These are phyloP conservation scores for Dilophus febrilis DNA, from an alignment of 2,888 invertebrate genomes.

Conservation along the genomic window DNA sequence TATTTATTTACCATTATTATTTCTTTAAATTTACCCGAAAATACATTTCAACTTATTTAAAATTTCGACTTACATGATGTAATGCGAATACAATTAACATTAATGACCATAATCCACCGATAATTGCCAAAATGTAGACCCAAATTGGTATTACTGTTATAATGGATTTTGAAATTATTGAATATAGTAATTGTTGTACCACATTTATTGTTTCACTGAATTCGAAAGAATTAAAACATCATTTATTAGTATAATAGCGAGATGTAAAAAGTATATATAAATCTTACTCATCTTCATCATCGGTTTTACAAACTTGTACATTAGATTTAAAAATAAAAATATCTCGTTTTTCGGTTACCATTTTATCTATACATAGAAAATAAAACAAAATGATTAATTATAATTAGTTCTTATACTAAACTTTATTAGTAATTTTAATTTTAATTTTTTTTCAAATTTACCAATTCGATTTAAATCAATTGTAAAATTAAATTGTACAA, in stretches of 20 bases:
- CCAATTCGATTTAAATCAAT: conserved; percentile 24
- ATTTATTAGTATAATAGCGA: too few relatives aligned
- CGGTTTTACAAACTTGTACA: conserved; percentile 19
- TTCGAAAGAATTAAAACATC: too few relatives aligned
- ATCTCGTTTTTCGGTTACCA: conserved; percentile 27
- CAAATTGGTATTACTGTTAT: conserved; percentile 25
- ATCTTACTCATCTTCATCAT: conserved; percentile 14
- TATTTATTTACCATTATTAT: too few relatives aligned
- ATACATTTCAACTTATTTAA: too few relatives aligned
- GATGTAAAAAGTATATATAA: too few relatives aligned
- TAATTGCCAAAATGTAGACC: conserved; percentile 29
- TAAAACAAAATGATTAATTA: too few relatives aligned
- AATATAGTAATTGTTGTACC: conserved; percentile 23
- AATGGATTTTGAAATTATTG: conserved; percentile 27
- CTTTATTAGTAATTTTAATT: too few relatives aligned
- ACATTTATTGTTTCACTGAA: conserved; percentile 16
- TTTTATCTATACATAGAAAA: conserved; percentile 21
- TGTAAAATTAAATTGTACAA: conserved; percentile 21
- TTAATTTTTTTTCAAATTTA: too few relatives aligned
- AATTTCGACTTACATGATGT: conserved; percentile 24
- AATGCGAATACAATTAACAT: conserved; percentile 26
- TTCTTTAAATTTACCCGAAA: too few relatives aligned
- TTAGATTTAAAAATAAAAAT: conserved; percentile 25
- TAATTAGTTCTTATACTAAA: too few relatives aligned
- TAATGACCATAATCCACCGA: conserved; percentile 29